Base-by-base conservation (phyloP, 2,113 vertebrate genomes). In the Halichoerus grypus region DNA sequence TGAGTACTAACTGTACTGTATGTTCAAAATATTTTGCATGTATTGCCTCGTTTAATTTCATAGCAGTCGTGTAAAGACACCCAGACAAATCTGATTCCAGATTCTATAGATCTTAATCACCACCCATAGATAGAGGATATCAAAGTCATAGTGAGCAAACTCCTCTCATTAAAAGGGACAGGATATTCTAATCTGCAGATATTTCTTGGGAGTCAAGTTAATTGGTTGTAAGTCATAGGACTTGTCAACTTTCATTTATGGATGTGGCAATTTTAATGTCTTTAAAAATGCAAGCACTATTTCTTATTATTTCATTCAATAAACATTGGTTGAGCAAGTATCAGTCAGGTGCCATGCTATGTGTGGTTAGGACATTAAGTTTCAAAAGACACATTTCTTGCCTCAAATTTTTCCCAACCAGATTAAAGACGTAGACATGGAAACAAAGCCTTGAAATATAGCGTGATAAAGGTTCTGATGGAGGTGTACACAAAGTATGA, bases 241-340 rank as follows among this genome's bases (percentile, higher is more conserved):
- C 16, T 83, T 85, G n/a, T 51, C n/a, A 55, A 93, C 24, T 93
- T 87, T 74, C 51, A 80, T 76, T 93, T 88, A 72, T 55, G 31
- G 1, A 12, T 82, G 15, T 57, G 51, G 51, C 19, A 13, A 89
- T 69, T 88, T 93, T 93, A 94, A 91, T 93, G 22, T 46, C 11
- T 79, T 91, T 84, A 21, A 80, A 96, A 63, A 94, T 26, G 1
- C 12, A 91, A 74, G 12, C 31, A n/a, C 4, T 61, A 19, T 67
- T 55, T 86, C 59, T 76, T 85, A 42, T 63, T 92, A 88, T 90
- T 89, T 92, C 7, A 79, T 61, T 94, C 59, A 88, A 31, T 85
- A 71, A 72, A 81, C 10, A 65, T 19, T 63, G 18, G 14, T 82
- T 86, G 19, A 11, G 15, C 16, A 92, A 95, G 67, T 11, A 61